Conservation (phyloP, 2,113 vertebrate species). For the Ammodytes marinus region DNA sequence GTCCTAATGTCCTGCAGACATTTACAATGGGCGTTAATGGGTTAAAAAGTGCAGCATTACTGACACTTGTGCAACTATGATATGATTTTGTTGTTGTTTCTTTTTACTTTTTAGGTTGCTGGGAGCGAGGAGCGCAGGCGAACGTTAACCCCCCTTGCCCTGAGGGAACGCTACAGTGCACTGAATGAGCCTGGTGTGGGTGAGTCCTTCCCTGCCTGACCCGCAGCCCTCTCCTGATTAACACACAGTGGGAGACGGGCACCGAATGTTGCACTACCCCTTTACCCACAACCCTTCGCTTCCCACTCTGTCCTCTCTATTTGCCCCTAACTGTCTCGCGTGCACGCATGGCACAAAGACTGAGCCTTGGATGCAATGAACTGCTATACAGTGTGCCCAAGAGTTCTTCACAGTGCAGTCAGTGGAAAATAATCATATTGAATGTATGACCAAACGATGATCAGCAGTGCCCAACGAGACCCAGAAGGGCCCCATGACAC, state of each 20-base stretch:
- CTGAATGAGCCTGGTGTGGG: constrained; percentile 91
- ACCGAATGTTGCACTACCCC: constrained; percentile 78
- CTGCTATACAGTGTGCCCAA: constrained; percentile 70
- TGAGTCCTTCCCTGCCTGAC: constrained; percentile 77
- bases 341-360: constrained; percentile 83
- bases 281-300: constrained; percentile 66
- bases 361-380: constrained; percentile 82
- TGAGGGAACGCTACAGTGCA: constrained; percentile 93
- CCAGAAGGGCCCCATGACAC: constrained; percentile 64
- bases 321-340: constrained; percentile 60
- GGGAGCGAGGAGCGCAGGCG: constrained; percentile 91
- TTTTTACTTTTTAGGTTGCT: constrained; percentile 80
- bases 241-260: constrained; percentile 53
- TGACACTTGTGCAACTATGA: not conserved
- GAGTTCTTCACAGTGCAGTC: constrained; percentile 67
- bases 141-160: constrained; percentile 91
- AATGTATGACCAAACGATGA: constrained; percentile 48
- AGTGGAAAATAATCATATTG: constrained; percentile 41
- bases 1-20: not conserved
- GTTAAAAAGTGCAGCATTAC: not conserved
- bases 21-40: not conserved
- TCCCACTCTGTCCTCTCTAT: constrained; percentile 65
- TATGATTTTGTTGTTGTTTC: constrained; percentile 5
- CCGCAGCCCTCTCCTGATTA: constrained; percentile 54
- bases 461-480: constrained; percentile 29